Conservation (phyloP, 2,888 invertebrate genomes). For the Sarcophaga variegata region DNA sequence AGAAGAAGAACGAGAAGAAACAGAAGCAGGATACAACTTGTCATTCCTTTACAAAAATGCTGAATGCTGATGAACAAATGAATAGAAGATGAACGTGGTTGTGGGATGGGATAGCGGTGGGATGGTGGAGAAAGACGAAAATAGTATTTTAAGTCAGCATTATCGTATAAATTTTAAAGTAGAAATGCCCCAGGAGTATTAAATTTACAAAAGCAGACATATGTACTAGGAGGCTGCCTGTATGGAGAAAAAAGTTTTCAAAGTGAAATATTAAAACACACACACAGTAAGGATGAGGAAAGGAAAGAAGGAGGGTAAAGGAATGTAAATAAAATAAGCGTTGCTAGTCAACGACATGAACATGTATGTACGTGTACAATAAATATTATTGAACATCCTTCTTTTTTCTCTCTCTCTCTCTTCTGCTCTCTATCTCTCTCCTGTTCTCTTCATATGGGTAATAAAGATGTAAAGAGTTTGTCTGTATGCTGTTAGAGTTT, state of each 20-base stretch:
- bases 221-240: background rate
- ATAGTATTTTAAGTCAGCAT: constrained; percentile 41
- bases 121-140: background rate
- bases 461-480: background rate
- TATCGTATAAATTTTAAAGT: constrained; percentile 42
- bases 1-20: no score
- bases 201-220: background rate
- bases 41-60: background rate
- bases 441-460: background rate
- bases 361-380: no score
- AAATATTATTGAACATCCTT: background rate
- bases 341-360: background rate
- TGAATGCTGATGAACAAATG: constrained; percentile 17
- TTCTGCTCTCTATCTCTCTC: background rate
- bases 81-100: background rate
- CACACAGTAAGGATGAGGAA: background rate
- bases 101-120: background rate
- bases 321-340: constrained; percentile 10
- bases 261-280: no score
- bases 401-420: background rate
- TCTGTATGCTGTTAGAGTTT: background rate
- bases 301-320: background rate
- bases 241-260: background rate
- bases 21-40: background rate
- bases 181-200: constrained; percentile 34